phyloP scores from a whole-genome alignment of 2,113 vertebrate species.

The Lichenostomus cassidix region DNA sequence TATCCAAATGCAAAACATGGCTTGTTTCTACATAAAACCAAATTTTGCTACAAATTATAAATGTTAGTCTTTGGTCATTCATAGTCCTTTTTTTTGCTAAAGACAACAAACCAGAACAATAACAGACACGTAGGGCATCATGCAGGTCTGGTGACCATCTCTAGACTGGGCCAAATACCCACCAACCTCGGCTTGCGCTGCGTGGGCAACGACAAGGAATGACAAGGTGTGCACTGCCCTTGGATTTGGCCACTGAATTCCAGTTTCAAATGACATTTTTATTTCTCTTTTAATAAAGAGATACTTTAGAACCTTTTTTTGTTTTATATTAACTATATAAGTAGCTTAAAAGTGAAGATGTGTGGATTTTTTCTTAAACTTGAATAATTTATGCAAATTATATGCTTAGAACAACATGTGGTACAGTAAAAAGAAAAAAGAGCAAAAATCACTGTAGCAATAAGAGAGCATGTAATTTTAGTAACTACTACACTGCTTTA shows the following conservation, averaged over 20 bases:
- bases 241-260: slow-evolving; percentile 71
- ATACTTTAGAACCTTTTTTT: slow-evolving; percentile 56
- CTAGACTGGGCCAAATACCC: slow-evolving; percentile 54
- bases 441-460: slow-evolving; percentile 78
- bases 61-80: slow-evolving; percentile 73
- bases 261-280: slow-evolving; percentile 70
- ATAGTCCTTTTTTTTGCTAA: slow-evolving; percentile 49
- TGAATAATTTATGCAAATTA: slow-evolving; percentile 74
- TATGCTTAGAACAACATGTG: slow-evolving; percentile 76
- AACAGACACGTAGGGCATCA: slow-evolving; percentile 48
- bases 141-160: slow-evolving; percentile 35
- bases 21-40: slow-evolving; percentile 88
- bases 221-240: slow-evolving; percentile 35
- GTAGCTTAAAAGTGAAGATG: slow-evolving; percentile 74
- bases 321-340: slow-evolving; percentile 77
- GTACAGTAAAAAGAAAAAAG: slow-evolving; percentile 71
- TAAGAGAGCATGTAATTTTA: slow-evolving; percentile 73
- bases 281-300: slow-evolving; percentile 72
- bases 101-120: slow-evolving; percentile 33
- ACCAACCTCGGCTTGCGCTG: slow-evolving; percentile 27
- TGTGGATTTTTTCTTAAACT: slow-evolving; percentile 72
- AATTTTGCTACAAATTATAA: slow-evolving; percentile 84
- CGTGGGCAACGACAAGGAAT: slow-evolving; percentile 29
- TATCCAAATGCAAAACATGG: slow-evolving; percentile 85
- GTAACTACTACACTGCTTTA: slow-evolving; percentile 68